phyloP scores from a whole-genome alignment of 2,113 vertebrate genomes.

The Gasterosteus aculeatus region DNA sequence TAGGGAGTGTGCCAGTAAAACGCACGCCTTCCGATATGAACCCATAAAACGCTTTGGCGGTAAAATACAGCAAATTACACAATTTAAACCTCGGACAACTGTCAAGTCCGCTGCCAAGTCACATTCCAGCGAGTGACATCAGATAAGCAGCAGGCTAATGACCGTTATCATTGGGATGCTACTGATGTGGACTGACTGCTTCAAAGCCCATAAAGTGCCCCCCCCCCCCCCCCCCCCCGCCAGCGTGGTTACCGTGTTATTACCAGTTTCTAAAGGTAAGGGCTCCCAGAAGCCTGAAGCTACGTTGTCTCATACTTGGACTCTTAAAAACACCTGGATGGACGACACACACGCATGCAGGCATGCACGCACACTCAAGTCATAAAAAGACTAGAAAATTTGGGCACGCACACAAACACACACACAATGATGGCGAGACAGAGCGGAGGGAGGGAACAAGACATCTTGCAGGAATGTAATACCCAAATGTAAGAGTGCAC shows the following conservation, averaged over 20 bases:
- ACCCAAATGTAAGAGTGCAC: neutral
- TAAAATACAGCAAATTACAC: constrained; percentile 14
- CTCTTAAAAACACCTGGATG: constrained; percentile 63
- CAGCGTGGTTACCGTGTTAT: constrained; percentile 66
- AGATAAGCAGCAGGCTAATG: constrained; percentile 66
- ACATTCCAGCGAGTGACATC: constrained; percentile 54
- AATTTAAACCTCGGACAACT: constrained; percentile 1
- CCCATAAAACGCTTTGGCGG: neutral
- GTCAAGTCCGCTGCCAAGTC: constrained; percentile 7
- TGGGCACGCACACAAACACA: neutral
- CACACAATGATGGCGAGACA: neutral
- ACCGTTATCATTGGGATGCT: constrained; percentile 58
- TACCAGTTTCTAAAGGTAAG: constrained; percentile 56
- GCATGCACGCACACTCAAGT: neutral
- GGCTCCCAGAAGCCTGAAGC: constrained; percentile 41
- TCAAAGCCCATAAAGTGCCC: constrained; percentile 61
- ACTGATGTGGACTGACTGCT: constrained; percentile 55
- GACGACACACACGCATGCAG: neutral
- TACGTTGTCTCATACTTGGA: constrained; percentile 17
- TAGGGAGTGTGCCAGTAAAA: neutral
- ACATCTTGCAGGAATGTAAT: constrained; percentile 1
- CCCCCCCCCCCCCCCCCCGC: constrained; percentile 34
- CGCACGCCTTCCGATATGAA: neutral
- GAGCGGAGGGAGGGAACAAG: neutral
- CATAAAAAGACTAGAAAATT: constrained; percentile 5